Base-by-base conservation (phyloP, 2,888 invertebrate species). In the Biston stratarius region DNA sequence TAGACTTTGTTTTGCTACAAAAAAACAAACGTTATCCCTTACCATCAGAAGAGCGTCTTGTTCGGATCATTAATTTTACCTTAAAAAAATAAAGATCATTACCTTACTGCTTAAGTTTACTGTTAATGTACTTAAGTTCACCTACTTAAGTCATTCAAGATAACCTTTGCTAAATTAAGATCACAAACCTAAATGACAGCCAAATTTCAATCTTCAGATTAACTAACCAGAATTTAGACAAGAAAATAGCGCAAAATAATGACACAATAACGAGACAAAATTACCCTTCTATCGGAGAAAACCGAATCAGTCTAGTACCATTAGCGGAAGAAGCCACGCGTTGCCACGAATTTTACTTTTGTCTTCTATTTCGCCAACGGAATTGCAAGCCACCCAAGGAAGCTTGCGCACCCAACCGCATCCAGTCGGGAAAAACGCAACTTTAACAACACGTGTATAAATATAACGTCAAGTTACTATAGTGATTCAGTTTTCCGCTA, bases 401-500 rank as follows among this genome's bases (percentile, higher is more conserved):
- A 86, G 86, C 88, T 85, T 84, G 83, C 71, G 78, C 87, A 79
- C 57, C 92, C 87, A 83, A 91, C 86, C 93, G 91, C 90, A 86
- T 89, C 88, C 70, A 75, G 79, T 78, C 90, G 79, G 90, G 91
- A 88, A 91, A 92, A 91, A 91, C 90, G 92, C 89, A 89, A 91
- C 79, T 90, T 88, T 80, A 88, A 82, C 77, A 76, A 89, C 90
- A 89, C 90, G 86, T 91, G 91, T 94, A 94, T 93, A 94, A 90
- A 94, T 93, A 92, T 90, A 91, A 86, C 90, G 87, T 78, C 83
- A 77, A 70, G 70, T 82, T 85, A 84, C 88, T 80, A 88, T 77
- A 83, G 87, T 86, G 88, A 91, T 88, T 92, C 94, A 94, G 94
- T 94, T 90, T 88, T 87, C 82, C 91, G 89, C 91, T 90, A 90